A percentile compares a stretch with the other conserved stretches of the same genome.
These are phyloP conservation scores for Neoarius graeffei DNA, from an alignment of 2,113 vertebrate genomes.

Conservation along the genomic window DNA sequence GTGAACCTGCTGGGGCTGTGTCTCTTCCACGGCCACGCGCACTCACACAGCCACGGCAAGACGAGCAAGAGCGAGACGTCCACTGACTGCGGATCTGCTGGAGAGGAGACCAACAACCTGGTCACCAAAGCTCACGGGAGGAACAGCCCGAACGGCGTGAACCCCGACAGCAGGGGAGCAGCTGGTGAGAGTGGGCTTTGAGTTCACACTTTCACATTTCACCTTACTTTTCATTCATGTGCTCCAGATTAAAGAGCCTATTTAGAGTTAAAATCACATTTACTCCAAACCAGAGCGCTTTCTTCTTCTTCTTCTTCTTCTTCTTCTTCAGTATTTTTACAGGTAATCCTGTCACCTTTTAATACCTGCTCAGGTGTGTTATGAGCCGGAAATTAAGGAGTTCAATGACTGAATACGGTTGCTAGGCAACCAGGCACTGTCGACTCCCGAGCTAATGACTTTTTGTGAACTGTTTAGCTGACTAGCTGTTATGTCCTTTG, in stretches of 20 bases:
- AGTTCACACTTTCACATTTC: not conserved
- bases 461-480: not conserved
- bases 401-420: not conserved
- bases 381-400: not conserved
- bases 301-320: no score
- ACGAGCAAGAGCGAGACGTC: conserved; percentile 62
- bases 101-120: conserved; percentile 91
- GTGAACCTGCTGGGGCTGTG: conserved; percentile 93
- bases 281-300: no score
- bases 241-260: no score
- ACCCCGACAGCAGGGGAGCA: conserved; percentile 55
- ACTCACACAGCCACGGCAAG: conserved; percentile 48
- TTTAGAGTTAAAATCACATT: no score
- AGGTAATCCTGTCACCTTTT: no score
- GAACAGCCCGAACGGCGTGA: conserved; percentile 80
- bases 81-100: conserved; percentile 65
- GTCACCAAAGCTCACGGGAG: conserved; percentile 78
- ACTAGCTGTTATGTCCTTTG: not conserved
- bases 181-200: conserved; percentile 54
- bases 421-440: conserved; percentile 1
- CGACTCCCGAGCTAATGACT: not conserved
- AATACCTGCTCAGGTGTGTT: not conserved
- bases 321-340: no score
- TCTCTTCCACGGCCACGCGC: conserved; percentile 76
- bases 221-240: not conserved